A percentile compares a stretch with the other conserved stretches of the same genome.
Evolutionary conservation across 2,113 vertebrate species (phyloP).

Genomic region (Azemiops feae): DNA sequence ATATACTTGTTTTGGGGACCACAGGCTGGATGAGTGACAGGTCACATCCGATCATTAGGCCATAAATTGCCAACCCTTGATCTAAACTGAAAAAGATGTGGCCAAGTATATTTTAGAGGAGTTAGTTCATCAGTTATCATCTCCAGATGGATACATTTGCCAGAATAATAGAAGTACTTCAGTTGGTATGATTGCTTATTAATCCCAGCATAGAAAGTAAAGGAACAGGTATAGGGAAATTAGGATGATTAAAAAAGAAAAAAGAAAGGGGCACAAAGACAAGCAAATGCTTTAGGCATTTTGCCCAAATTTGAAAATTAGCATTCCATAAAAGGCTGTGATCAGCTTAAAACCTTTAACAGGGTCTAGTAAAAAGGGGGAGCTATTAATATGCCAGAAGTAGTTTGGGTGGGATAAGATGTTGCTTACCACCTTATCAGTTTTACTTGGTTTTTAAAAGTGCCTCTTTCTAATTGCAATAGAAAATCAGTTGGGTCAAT

Average conservation of each 20-base stretch:
- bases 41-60: neutral
- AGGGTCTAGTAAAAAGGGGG: neutral
- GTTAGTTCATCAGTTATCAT: neutral
- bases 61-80: neutral
- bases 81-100: neutral
- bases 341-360: neutral
- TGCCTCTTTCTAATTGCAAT: conserved; percentile 20
- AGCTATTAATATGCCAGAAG: neutral
- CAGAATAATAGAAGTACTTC: neutral
- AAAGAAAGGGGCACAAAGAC: neutral
- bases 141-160: neutral
- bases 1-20: neutral
- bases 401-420: neutral
- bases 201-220: neutral
- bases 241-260: neutral
- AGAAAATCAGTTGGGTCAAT: conserved; percentile 31
- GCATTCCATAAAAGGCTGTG: neutral
- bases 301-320: neutral
- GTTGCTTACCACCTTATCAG: neutral
- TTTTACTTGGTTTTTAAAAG: neutral
- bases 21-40: neutral
- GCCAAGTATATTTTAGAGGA: neutral
- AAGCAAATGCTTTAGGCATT: neutral
- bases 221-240: neutral
- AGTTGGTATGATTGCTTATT: neutral